phyloP scores from a whole-genome alignment of 2,888 invertebrate genomes.

The Hemaris fuciformis region DNA sequence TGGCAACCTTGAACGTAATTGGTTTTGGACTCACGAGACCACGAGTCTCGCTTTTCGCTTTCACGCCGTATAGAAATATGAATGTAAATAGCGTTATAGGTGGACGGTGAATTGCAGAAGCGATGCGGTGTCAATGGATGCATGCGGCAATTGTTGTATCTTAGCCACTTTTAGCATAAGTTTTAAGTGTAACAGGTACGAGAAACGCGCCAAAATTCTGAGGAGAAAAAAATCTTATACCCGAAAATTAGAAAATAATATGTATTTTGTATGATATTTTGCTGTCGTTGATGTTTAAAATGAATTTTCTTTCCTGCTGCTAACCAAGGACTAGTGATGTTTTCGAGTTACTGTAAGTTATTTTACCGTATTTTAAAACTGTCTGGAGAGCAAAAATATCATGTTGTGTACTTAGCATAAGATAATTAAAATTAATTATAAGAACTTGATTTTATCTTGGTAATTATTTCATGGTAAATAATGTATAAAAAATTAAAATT shows the following conservation, averaged over 20 bases:
- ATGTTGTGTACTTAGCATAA: not conserved
- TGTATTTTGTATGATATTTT: not conserved
- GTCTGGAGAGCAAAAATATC: not conserved
- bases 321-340: conserved; percentile 64
- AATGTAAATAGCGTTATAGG: conserved; percentile 18
- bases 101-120: not conserved
- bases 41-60: conserved; percentile 3
- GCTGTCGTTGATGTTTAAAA: not conserved
- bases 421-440: too few species aligned
- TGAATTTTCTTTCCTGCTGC: conserved; percentile 48
- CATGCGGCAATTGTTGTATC: not conserved
- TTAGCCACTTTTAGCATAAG: not conserved
- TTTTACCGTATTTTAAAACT: conserved; percentile 9
- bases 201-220: not conserved
- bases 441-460: too few species aligned
- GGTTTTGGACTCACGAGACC: not conserved
- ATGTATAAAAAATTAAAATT: too few species aligned
- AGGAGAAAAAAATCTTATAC: not conserved
- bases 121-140: not conserved
- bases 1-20: conserved; percentile 6
- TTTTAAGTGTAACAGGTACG: not conserved
- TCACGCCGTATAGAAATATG: not conserved
- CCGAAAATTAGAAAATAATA: not conserved
- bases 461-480: too few species aligned
- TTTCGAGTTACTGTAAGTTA: conserved; percentile 71